A percentile compares a stretch with the other conserved stretches of the same genome.
phyloP scores from a whole-genome alignment of 2,797 vertebrate genomes.

The Scolopax bukidnonensis region DNA sequence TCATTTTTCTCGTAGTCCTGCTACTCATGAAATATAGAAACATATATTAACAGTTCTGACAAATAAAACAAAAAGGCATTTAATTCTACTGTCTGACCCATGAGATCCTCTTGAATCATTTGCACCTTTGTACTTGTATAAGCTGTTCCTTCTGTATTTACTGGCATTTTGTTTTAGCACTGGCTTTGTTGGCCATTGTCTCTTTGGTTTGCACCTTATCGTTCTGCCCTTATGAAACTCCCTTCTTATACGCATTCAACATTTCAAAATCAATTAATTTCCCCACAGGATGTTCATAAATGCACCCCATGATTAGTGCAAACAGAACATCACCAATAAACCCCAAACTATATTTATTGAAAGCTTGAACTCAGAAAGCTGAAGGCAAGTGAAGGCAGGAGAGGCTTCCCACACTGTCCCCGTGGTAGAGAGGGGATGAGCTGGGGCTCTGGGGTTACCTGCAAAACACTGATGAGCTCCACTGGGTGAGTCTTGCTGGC shows the following conservation, averaged over 20 bases:
- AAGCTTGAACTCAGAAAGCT: neutral
- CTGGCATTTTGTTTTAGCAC: neutral
- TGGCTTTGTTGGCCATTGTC: neutral
- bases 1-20: neutral
- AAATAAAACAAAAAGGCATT: neutral
- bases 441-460: neutral
- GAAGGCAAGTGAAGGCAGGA: neutral
- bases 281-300: neutral
- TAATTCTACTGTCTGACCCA: neutral
- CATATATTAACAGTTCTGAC: neutral
- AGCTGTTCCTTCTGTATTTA: neutral
- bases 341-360: rapidly evolving
- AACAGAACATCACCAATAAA: neutral
- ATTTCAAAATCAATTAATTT: neutral
- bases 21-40: neutral
- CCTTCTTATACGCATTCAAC: neutral
- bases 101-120: neutral
- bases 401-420: neutral
- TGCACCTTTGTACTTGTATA: neutral
- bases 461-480: rapidly evolving
- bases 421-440: neutral
- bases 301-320: neutral
- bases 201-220: neutral
- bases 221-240: neutral
- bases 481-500: neutral